These are phyloP conservation scores for Steinernema feltiae DNA, from an alignment of 1,140 invertebrate genomes.

Conservation along the genomic window DNA sequence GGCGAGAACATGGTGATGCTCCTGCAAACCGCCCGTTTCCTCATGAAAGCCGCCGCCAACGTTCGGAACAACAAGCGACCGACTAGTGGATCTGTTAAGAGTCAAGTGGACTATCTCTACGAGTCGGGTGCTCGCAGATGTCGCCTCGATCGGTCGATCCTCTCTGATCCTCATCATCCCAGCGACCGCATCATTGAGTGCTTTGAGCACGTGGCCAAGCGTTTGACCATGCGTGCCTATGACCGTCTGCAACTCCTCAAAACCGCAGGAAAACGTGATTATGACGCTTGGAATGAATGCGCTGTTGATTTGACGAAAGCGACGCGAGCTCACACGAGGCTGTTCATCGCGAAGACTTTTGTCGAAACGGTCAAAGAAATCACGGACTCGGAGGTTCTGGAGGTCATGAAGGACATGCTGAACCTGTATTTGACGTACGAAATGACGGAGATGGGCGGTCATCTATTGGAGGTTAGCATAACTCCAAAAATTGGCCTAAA, in stretches of 20 bases:
- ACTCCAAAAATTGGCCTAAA: neutral
- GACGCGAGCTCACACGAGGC: constrained; percentile 42
- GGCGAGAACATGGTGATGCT: constrained; percentile 85
- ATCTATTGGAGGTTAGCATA: neutral
- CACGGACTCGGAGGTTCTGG: constrained; percentile 22
- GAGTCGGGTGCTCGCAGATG: neutral
- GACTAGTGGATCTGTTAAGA: neutral
- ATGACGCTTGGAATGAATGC: constrained; percentile 52
- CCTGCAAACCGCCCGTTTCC: constrained; percentile 71
- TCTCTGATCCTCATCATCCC: constrained; percentile 16
- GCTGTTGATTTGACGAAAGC: constrained; percentile 48
- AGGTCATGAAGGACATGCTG: neutral
- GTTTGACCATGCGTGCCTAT: constrained; percentile 36
- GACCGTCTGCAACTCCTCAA: constrained; percentile 41
- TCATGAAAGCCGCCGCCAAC: constrained; percentile 50
- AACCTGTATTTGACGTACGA: neutral
- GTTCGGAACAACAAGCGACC: constrained; percentile 16
- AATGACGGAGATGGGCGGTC: neutral
- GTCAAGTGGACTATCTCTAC: constrained; percentile 8
- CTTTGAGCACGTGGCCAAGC: constrained; percentile 30
- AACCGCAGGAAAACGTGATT: constrained; percentile 24
- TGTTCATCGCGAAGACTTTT: constrained; percentile 45
- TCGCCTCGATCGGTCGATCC: constrained; percentile 1
- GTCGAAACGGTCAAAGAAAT: constrained; percentile 28
- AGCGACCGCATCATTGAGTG: constrained; percentile 34